Percentiles rank a stretch among this genome's conserved stretches.
Evolutionary conservation across 2,888 invertebrate species (phyloP).

Genomic region (Cantharis rufa): DNA sequence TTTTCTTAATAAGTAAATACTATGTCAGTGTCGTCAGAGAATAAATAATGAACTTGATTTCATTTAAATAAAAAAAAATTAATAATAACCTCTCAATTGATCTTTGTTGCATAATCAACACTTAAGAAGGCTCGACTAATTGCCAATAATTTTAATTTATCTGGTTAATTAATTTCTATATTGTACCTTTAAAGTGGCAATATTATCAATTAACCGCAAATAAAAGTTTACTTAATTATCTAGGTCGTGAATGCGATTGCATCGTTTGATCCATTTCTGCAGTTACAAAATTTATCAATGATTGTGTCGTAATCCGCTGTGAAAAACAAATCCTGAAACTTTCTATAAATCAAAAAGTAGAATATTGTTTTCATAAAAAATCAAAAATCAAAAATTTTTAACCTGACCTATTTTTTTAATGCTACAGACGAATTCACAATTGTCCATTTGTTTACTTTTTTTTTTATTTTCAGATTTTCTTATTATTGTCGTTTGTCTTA

Average conservation of each 20-base stretch:
- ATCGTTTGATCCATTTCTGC: conserved; percentile 19
- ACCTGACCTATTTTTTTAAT: no score
- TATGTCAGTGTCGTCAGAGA: background rate
- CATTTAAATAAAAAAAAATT: background rate
- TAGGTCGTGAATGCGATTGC: conserved; percentile 15
- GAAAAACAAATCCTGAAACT: background rate
- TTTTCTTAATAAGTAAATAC: background rate
- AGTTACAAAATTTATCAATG: background rate
- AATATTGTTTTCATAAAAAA: background rate
- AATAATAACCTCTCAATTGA: background rate
- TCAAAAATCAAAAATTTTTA: no score
- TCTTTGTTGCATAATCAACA: background rate
- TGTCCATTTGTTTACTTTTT: background rate
- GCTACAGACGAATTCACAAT: background rate
- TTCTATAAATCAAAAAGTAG: background rate
- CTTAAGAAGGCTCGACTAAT: background rate
- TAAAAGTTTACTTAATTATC: conserved; percentile 1
- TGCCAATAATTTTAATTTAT: background rate
- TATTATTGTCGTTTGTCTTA: conserved; percentile 34
- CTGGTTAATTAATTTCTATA: background rate
- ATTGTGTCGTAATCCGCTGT: background rate
- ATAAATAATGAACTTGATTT: background rate
- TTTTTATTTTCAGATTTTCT: conserved; percentile 33
- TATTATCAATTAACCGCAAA: background rate
- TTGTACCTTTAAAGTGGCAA: background rate